These are phyloP conservation scores for Pterostichus niger DNA, from an alignment of 2,888 invertebrate species.

Conservation along the genomic window DNA sequence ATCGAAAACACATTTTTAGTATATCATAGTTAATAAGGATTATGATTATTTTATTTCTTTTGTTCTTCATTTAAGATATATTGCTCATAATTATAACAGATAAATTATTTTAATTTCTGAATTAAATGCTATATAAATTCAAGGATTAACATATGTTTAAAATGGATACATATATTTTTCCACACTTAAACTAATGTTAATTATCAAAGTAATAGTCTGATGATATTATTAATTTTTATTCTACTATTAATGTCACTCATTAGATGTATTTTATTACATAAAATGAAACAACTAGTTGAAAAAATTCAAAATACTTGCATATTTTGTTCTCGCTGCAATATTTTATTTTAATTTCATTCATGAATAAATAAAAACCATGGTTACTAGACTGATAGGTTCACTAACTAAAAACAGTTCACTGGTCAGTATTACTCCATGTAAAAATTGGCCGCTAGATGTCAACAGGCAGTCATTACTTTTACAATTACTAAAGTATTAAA, in stretches of 20 bases:
- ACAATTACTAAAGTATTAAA: too few relatives aligned
- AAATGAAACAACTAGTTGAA: too few relatives aligned
- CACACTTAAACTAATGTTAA: background rate
- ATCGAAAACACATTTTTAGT: conserved; percentile 19
- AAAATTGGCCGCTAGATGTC: too few relatives aligned
- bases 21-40: conserved; percentile 39
- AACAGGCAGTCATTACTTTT: too few relatives aligned
- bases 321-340: too few relatives aligned
- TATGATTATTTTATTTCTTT: conserved; percentile 24
- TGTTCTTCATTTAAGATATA: conserved; percentile 5
- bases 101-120: conserved; percentile 16
- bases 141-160: conserved; percentile 30
- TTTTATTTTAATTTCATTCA: too few relatives aligned
- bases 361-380: too few relatives aligned
- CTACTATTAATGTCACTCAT: conserved; percentile 33
- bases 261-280: background rate
- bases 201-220: conserved; percentile 24
- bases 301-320: too few relatives aligned
- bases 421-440: too few relatives aligned
- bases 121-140: conserved; percentile 43
- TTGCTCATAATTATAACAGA: conserved; percentile 9
- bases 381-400: too few relatives aligned
- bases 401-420: too few relatives aligned
- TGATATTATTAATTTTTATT: conserved; percentile 25
- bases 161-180: conserved; percentile 8